Conservation (phyloP, 2,888 invertebrate genomes). For the Rutpela maculata region DNA sequence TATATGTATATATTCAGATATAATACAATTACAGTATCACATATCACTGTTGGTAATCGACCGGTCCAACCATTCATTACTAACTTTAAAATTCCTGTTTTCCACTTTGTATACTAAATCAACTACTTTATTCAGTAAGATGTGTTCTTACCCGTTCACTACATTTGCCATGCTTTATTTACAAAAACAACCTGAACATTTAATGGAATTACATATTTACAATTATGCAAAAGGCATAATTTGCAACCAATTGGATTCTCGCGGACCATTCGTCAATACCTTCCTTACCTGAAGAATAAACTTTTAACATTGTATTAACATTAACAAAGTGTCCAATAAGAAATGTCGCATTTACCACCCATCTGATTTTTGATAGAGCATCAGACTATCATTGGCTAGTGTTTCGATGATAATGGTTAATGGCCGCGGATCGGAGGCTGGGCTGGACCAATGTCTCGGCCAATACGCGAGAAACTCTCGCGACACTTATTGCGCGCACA, state of each 20-base stretch:
- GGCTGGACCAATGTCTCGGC: conserved; percentile 65
- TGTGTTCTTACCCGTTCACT: not conserved
- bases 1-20: not conserved
- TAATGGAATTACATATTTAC: not conserved
- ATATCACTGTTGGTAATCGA: not conserved
- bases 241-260: conserved; percentile 22
- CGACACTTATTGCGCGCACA: conserved; percentile 49
- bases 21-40: not conserved
- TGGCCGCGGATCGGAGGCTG: conserved; percentile 71
- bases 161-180: conserved; percentile 5
- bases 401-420: conserved; percentile 69
- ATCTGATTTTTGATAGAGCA: conserved; percentile 55
- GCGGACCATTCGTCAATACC: conserved; percentile 20
- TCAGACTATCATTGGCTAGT: conserved; percentile 64
- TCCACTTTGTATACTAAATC: not conserved
- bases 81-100: not conserved
- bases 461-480: conserved; percentile 57
- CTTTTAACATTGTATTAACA: conserved; percentile 35
- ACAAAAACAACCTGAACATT: not conserved
- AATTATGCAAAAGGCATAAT: conserved; percentile 14
- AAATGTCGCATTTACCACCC: conserved; percentile 51
- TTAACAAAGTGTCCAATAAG: conserved; percentile 38
- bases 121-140: conserved; percentile 3
- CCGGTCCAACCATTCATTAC: not conserved
- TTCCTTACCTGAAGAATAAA: conserved; percentile 17